phyloP scores from a whole-genome alignment of 2,888 invertebrate genomes.

The Ischnura elegans region DNA sequence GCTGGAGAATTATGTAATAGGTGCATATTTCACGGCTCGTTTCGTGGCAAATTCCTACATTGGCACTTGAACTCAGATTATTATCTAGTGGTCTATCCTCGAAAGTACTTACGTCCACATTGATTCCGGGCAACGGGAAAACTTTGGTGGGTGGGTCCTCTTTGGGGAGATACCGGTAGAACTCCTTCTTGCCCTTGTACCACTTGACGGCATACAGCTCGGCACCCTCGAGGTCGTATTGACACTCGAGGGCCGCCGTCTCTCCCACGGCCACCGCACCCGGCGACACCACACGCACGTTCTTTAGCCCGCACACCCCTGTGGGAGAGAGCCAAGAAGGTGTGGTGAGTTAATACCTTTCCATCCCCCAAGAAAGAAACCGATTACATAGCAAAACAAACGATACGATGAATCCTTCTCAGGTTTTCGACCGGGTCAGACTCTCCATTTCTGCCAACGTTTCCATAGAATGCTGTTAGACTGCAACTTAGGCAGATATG shows the following conservation, averaged over 20 bases:
- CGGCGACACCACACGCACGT: conserved; percentile 86
- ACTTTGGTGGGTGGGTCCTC: conserved; percentile 87
- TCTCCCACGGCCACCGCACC: conserved; percentile 86
- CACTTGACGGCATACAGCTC: conserved; percentile 90
- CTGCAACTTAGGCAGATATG: no score
- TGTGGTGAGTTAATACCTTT: no score
- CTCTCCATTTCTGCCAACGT: no score
- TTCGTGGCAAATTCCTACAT: no score
- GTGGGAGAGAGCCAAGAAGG: conserved; percentile 70
- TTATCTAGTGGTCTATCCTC: not conserved
- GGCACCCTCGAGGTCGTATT: conserved; percentile 87
- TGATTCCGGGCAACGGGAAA: conserved; percentile 84
- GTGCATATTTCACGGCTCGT: no score
- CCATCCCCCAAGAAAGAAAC: no score
- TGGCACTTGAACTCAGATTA: no score
- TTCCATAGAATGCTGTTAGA: no score
- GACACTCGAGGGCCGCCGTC: conserved; percentile 87
- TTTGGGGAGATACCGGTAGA: conserved; percentile 90
- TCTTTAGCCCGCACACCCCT: conserved; percentile 83
- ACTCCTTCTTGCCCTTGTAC: conserved; percentile 89
- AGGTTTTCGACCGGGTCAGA: no score
- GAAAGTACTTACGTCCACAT: conserved; percentile 85
- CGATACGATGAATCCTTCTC: no score
- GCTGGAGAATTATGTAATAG: no score
- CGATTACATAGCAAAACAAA: no score